Percentiles rank a stretch among this genome's conserved stretches.
phyloP scores from a whole-genome alignment of 2,888 invertebrate genomes.

The Diaperis boleti region DNA sequence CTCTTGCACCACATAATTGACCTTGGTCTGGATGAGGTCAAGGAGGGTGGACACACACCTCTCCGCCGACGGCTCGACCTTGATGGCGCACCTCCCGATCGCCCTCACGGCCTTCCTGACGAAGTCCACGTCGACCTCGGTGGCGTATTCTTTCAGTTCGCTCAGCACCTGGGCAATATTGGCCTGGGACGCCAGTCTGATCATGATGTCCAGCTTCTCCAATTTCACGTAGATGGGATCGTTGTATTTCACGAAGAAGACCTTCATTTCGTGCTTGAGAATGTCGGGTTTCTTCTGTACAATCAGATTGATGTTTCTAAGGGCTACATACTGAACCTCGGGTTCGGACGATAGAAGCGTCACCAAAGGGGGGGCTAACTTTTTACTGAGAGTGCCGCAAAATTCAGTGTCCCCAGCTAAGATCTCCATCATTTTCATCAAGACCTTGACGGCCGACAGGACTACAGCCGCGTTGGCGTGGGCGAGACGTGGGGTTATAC shows the following conservation, averaged over 20 bases:
- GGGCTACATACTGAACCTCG: constrained; percentile 98
- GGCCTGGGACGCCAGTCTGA: constrained; percentile 95
- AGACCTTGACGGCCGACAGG: constrained; percentile 95
- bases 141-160: constrained; percentile 98
- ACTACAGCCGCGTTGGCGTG: constrained; percentile 99
- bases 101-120: constrained; percentile 98
- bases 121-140: constrained; percentile 99
- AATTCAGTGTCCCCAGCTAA: constrained; percentile 94
- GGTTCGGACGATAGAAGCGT: constrained; percentile 98
- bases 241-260: constrained; percentile 99
- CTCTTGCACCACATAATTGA: constrained; percentile 99
- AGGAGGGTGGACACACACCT: constrained; percentile 97
- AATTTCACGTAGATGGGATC: constrained; percentile 99
- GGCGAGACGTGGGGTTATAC: constrained; percentile 96
- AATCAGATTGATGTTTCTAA: constrained; percentile 98
- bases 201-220: constrained; percentile 99
- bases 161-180: constrained; percentile 99
- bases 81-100: constrained; percentile 98
- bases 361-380: constrained; percentile 98
- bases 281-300: constrained; percentile 99
- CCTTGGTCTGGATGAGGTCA: constrained; percentile 99
- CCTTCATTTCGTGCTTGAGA: constrained; percentile 99
- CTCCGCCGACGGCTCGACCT: constrained; percentile 97
- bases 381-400: constrained; percentile 93
- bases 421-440: constrained; percentile 99